Percentiles rank a stretch among this genome's conserved stretches.
These are phyloP conservation scores for Phodopus roborovskii DNA, from an alignment of 2,113 vertebrate species.

Conservation along the genomic window DNA sequence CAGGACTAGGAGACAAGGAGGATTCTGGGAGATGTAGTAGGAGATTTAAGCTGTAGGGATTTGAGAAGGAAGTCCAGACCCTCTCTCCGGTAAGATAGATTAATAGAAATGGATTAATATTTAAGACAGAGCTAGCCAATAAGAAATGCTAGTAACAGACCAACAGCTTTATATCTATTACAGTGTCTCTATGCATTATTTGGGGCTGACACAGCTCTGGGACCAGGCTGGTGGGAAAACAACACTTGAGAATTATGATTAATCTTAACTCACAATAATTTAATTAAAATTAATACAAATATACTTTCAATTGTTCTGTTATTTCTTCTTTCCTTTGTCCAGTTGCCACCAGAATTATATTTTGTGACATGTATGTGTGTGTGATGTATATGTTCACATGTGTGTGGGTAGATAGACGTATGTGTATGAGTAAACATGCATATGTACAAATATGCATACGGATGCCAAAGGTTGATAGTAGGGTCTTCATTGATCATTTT, in stretches of 20 bases:
- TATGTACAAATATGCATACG: neutral
- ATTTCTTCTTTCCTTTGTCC: neutral
- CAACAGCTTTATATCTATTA: too few relatives aligned
- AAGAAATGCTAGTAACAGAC: too few relatives aligned
- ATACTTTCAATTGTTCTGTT: neutral
- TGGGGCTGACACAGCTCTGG: too few relatives aligned
- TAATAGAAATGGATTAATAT: too few relatives aligned
- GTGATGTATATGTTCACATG: neutral
- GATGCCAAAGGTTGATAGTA: neutral
- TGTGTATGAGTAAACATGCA: neutral
- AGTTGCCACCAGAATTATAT: neutral
- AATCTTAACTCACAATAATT: neutral
- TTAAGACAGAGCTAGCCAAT: too few relatives aligned
- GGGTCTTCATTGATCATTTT: neutral
- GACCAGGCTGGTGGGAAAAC: too few relatives aligned
- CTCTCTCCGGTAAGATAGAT: too few relatives aligned
- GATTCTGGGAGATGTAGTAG: too few relatives aligned
- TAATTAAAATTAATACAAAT: neutral
- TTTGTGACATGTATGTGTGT: neutral
- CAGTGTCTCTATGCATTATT: too few relatives aligned
- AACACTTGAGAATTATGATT: neutral
- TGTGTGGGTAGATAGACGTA: neutral
- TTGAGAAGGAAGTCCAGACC: too few relatives aligned
- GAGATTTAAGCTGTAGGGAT: too few relatives aligned
- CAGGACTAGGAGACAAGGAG: too few relatives aligned